Base-by-base conservation (phyloP, 2,797 vertebrate species). In the Platalea minor region DNA sequence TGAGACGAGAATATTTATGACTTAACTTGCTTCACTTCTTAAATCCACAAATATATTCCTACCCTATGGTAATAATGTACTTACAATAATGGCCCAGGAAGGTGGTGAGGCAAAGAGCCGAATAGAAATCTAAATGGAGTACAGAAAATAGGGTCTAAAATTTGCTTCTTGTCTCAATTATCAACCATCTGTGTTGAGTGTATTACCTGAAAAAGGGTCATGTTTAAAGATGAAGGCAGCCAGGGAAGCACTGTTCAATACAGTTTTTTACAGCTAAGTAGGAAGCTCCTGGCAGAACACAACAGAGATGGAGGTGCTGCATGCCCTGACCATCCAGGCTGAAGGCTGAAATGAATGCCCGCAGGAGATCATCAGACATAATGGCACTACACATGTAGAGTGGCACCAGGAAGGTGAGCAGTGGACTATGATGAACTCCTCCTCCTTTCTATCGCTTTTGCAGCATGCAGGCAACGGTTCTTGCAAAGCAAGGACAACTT, bases 41-140 rank as follows among this genome's bases (percentile, higher is more conserved):
- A 89, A 74, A 75, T 50, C 19, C 18, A 68, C 35, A 89, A 91
- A 81, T 69, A 81, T 65, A 88, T 90, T 84, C 65, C 19, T 88
- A 77, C 53, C 24, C 41, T 78, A 45, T 75, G 33, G 69, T 69
- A 94, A 81, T 43, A 86, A 78, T 24, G 31, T 76, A 9, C 57
- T 88, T 84, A 51, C 9, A 79, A 75, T 75, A 91, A 91, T n/a
- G 91, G 33, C 20, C 41, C 72, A 90, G 57, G 50, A 88, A 85
- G 7, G 11, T 63, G 54, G 35, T 67, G 54, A 76, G 67, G 56
- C 39, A 87, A 85, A 91, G 31, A 82, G 68, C n/a, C 91, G 51
- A 94, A 83, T 16, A 77, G 85, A 92, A 92, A 85, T 63, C 29
- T 80, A 85, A 95, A 80, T 17, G 8, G 17, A 48, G 15, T 35